Conservation (phyloP, 2,113 vertebrate genomes). For the Passer domesticus region DNA sequence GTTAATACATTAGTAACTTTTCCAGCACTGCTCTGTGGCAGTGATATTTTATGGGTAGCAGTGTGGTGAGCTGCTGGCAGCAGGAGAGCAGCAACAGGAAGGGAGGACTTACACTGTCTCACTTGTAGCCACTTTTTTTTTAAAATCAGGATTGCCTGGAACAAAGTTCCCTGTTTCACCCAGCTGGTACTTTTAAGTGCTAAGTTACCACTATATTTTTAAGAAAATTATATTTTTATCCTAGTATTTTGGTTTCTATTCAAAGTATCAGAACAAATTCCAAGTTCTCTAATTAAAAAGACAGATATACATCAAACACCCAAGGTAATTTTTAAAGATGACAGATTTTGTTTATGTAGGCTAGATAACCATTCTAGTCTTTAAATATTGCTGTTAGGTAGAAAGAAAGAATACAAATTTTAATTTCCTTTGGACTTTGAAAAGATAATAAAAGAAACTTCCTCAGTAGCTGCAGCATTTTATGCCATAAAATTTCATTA, state of each 20-base stretch:
- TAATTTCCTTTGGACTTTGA: not conserved
- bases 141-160: not conserved
- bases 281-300: not conserved
- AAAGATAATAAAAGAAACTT: not conserved
- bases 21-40: not conserved
- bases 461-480: not conserved
- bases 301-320: not conserved
- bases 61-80: not conserved
- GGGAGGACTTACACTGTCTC: not conserved
- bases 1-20: constrained; percentile 14
- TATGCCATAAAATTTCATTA: not conserved
- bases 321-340: not conserved
- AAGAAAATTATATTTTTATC: not conserved
- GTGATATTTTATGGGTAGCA: constrained; percentile 47
- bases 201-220: not conserved
- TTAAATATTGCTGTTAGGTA: not conserved
- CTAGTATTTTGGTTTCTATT: not conserved
- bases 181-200: not conserved
- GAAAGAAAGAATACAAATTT: not conserved
- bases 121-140: not conserved
- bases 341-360: not conserved
- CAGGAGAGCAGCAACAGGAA: not conserved
- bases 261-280: not conserved
- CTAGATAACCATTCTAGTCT: not conserved
- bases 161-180: not conserved